A percentile compares a stretch with the other conserved stretches of the same genome.
Evolutionary conservation across 2,113 vertebrate species (phyloP).

Genomic region (Toxotes chatareus): DNA sequence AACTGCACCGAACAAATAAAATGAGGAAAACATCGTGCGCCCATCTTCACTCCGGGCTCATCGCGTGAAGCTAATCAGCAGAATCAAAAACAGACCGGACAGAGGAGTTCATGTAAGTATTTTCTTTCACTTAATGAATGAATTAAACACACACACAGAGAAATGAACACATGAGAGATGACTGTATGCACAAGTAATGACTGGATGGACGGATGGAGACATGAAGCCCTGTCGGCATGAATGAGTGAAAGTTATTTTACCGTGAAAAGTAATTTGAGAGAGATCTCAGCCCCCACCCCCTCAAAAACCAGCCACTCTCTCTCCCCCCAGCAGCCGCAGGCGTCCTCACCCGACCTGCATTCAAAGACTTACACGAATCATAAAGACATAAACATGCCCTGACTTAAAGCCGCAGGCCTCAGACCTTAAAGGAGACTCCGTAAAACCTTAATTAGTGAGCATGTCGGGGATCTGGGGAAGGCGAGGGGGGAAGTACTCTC

Average conservation of each 20-base stretch:
- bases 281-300: background rate
- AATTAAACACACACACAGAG: background rate
- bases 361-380: conserved; percentile 12
- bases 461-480: background rate
- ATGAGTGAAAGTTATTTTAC: conserved; percentile 7
- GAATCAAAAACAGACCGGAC: background rate
- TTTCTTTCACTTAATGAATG: background rate
- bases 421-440: conserved; percentile 43
- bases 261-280: background rate
- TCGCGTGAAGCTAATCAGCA: background rate
- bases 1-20: no score
- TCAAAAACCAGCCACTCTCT: background rate
- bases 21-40: no score
- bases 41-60: background rate
- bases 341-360: conserved; percentile 35
- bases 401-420: conserved; percentile 57
- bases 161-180: background rate
- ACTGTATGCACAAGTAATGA: background rate
- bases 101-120: background rate
- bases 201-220: background rate
- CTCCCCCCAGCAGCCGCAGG: background rate
- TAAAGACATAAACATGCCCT: conserved; percentile 52
- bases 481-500: background rate
- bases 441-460: conserved; percentile 58
- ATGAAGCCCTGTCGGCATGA: background rate